Base-by-base conservation (phyloP, 1,140 invertebrate species). In the Drosophila athabasca region DNA sequence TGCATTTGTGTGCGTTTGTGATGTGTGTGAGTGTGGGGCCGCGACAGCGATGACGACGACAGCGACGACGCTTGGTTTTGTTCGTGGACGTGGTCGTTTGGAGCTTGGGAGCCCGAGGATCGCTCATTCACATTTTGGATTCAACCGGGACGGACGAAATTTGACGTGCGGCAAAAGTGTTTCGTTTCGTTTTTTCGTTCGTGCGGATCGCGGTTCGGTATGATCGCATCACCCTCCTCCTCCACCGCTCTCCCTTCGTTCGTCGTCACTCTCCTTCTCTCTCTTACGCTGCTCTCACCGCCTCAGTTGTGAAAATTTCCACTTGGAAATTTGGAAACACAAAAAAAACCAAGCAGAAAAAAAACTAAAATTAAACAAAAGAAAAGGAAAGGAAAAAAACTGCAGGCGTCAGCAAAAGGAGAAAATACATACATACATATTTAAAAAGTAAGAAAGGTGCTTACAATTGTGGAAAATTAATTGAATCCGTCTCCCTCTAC, bases 111-210 rank as follows among this genome's bases (percentile, higher is more conserved):
- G 76, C 78, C 53, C 76, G 83, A 88, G 84, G 84, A 88, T 87
- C 79, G 79, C 65, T 79, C 80, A 81, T 70, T 82, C 65, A 68
- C 45, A 70, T 78, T 82, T 85, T 85, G 77, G 82, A 75, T 74
- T 82, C 82, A 85, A 87, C 55, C 82, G 75, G 78, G 78, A 85
- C 82, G 82, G 82, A 87, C 82, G 80, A 84, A 84, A 76, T 76
- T 79, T 41, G 66, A 65, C 67, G 67, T 53, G 80, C 80, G 70
- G 79, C 72, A 77, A 81, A 60, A 87, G 78, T 77, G 74, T 60
- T 70, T 80, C 61, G 60, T 61, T 39, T 39, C 35, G 35, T 39
- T 39, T 70, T 70, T 72, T 58, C 77, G 66, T 75, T 82, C 51
- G 61, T 62, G 43, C 51, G 66, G 29, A 55, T 69, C 51, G 60